phyloP scores from a whole-genome alignment of 2,888 invertebrate genomes.

The Dynastes maya region DNA sequence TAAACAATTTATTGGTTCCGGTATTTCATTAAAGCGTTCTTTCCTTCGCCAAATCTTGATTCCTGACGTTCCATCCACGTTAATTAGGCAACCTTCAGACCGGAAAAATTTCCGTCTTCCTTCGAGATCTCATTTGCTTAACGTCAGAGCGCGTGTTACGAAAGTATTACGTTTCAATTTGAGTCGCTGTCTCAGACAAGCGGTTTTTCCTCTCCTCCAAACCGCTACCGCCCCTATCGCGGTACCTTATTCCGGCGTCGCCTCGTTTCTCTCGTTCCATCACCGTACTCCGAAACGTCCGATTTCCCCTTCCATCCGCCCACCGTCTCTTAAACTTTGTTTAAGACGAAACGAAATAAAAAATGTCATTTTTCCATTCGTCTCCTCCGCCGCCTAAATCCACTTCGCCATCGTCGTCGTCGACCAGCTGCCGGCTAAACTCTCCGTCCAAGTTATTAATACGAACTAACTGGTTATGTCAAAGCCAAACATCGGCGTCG shows the following conservation, averaged over 20 bases:
- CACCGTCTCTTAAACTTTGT: slow-evolving; percentile 61
- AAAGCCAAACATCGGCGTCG: slow-evolving; percentile 71
- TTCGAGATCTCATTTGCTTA: slow-evolving; percentile 56
- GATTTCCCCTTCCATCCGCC: neutral
- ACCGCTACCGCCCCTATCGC: slow-evolving; percentile 55
- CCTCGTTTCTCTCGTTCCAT: slow-evolving; percentile 27
- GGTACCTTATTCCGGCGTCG: slow-evolving; percentile 65
- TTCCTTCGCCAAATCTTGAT: neutral
- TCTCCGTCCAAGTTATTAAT: slow-evolving; percentile 69
- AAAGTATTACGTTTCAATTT: slow-evolving; percentile 68
- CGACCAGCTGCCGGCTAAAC: slow-evolving; percentile 25
- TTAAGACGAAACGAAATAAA: slow-evolving; percentile 64
- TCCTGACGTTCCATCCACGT: slow-evolving; percentile 35
- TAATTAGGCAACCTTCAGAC: slow-evolving; percentile 44
- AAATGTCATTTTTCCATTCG: slow-evolving; percentile 71
- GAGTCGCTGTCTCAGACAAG: slow-evolving; percentile 69
- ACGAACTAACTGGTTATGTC: slow-evolving; percentile 73
- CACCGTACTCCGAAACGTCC: slow-evolving; percentile 8
- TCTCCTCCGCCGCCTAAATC: slow-evolving; percentile 58
- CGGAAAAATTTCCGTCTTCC: slow-evolving; percentile 26
- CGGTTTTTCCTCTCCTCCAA: slow-evolving; percentile 59
- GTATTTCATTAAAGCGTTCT: neutral
- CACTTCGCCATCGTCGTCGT: slow-evolving; percentile 53
- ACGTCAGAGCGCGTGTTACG: slow-evolving; percentile 58
- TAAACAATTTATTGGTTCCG: too few relatives aligned